Evolutionary conservation across 2,888 invertebrate genomes (phyloP).

Genomic region (Ctenicera cuprea): DNA sequence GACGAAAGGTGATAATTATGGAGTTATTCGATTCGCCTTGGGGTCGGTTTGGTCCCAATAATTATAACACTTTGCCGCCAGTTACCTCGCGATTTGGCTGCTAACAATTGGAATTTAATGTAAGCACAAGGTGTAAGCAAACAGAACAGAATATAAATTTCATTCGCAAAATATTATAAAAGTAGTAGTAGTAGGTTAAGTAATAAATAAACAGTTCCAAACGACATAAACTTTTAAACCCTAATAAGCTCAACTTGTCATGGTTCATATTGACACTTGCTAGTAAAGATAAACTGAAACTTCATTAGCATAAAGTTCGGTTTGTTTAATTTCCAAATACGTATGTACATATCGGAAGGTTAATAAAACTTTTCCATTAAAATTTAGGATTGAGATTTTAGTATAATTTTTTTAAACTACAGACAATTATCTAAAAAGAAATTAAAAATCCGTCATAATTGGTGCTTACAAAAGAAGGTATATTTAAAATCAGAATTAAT

Average conservation of each 20-base stretch:
- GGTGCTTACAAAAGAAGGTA: background rate
- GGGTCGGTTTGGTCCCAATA: slow-evolving; percentile 41
- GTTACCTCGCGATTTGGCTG: slow-evolving; percentile 37
- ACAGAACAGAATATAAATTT: background rate
- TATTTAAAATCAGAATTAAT: slow-evolving; percentile 33
- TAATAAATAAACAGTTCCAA: background rate
- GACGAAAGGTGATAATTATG: slow-evolving; percentile 54
- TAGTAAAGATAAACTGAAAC: slow-evolving; percentile 16
- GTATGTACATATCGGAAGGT: background rate
- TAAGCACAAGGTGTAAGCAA: slow-evolving; percentile 14
- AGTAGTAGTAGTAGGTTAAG: background rate
- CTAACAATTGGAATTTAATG: slow-evolving; percentile 31
- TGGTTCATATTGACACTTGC: slow-evolving; percentile 20
- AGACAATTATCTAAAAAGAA: background rate
- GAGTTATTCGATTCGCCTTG: slow-evolving; percentile 46
- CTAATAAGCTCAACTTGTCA: background rate
- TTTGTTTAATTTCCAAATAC: slow-evolving; percentile 3
- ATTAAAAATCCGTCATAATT: slow-evolving; percentile 7
- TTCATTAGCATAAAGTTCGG: slow-evolving; percentile 16
- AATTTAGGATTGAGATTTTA: background rate
- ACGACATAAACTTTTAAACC: background rate
- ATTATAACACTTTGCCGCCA: slow-evolving; percentile 41
- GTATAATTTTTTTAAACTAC: no score
- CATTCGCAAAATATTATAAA: background rate
- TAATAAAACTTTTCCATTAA: background rate